Evolutionary conservation across 2,888 invertebrate species (phyloP), one percentile per base, ranked within the genome.

Genomic region (Rhabditoides inermis): DNA sequence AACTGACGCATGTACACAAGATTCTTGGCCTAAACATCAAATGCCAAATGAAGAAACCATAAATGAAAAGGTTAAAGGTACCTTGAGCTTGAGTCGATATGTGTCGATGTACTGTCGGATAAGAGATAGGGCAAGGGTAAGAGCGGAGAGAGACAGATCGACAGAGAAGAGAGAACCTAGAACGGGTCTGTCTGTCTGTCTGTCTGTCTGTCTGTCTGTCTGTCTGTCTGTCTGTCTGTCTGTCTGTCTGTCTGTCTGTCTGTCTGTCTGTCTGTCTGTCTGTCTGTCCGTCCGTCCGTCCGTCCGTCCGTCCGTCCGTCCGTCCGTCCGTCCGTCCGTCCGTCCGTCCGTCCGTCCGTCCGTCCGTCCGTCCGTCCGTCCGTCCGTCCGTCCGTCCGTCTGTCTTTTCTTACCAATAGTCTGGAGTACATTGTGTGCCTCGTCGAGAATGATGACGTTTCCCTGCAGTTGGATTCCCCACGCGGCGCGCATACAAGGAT

Each of bases 341-440:
- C n/a, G n/a, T n/a, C n/a, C n/a, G n/a, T n/a, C n/a, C n/a, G n/a
- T n/a, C n/a, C n/a, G n/a, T n/a, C n/a, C n/a, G n/a, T n/a, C n/a
- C n/a, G n/a, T n/a, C n/a, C n/a, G n/a, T n/a, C n/a, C n/a, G n/a
- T n/a, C n/a, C n/a, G n/a, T n/a, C n/a, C n/a, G n/a, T n/a, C n/a
- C n/a, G n/a, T n/a, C n/a, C n/a, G n/a, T n/a, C n/a, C n/a, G n/a
- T n/a, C n/a, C n/a, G n/a, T n/a, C n/a, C n/a, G n/a, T n/a, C n/a
- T n/a, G n/a, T n/a, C n/a, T n/a, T n/a, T n/a, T n/a, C n/a, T n/a
- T 85, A 58, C 86, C 85, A 62, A 95, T 84, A 0, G 91, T 88
- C 57, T 92, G 89, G 10, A 92, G 80, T 1, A 98, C 82, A 77
- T 95, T 98, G 72, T 98, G 98, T 0, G 95, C 95, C 78, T 98